Conservation (phyloP, 2,888 invertebrate genomes). For the Nymphalis urticae region DNA sequence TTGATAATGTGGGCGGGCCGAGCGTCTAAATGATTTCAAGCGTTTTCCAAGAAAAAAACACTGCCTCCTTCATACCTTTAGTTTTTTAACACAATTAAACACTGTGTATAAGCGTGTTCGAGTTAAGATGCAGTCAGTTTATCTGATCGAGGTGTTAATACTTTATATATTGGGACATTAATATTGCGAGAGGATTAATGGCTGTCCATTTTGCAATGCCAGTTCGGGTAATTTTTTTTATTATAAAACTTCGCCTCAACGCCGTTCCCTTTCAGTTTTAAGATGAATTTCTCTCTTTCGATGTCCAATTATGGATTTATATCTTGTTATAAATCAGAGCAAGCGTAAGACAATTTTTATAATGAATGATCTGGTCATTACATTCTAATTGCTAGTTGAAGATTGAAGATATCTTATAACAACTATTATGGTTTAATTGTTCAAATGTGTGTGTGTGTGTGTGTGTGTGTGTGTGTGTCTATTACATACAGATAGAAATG, state of each 20-base stretch:
- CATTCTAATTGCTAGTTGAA: no score
- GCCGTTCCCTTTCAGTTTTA: neutral
- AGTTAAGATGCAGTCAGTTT: neutral
- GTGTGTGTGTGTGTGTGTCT: no score
- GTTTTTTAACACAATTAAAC: conserved; percentile 3
- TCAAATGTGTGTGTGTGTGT: no score
- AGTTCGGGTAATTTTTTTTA: neutral
- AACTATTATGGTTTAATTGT: no score
- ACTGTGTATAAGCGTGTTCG: neutral
- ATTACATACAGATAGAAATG: no score
- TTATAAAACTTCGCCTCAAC: neutral
- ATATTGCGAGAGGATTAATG: conserved; percentile 43
- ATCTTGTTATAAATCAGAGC: no score
- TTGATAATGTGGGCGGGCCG: conserved; percentile 24
- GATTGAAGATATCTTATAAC: no score
- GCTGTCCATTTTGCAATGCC: conserved; percentile 38
- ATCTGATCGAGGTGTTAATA: conserved; percentile 26
- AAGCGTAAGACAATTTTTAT: no score
- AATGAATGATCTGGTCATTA: no score
- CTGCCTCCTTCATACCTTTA: neutral
- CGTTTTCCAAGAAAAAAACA: conserved; percentile 12
- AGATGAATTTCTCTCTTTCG: neutral
- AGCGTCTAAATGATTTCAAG: conserved; percentile 13
- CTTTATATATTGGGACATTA: conserved; percentile 48
- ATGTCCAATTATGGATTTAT: neutral